Percentiles rank a stretch among this genome's conserved stretches.
phyloP scores from a whole-genome alignment of 2,113 vertebrate genomes.

The Spea multiplicata region DNA sequence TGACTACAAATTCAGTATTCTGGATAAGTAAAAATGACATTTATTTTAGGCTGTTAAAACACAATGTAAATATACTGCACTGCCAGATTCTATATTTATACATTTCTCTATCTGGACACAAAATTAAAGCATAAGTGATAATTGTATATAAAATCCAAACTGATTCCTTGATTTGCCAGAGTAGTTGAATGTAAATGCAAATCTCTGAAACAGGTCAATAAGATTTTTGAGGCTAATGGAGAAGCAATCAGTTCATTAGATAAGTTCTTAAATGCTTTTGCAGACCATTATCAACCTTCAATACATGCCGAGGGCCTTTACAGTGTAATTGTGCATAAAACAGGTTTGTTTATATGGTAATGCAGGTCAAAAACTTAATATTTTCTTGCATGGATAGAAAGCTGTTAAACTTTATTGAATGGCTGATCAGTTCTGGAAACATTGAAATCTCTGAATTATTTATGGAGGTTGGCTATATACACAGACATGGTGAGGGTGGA shows the following conservation, averaged over 20 bases:
- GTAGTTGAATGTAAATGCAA: slow-evolving; percentile 19
- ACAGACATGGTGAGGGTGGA: too few relatives aligned
- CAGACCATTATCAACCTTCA: not conserved
- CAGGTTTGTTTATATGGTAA: not conserved
- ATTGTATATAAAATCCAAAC: slow-evolving; percentile 7
- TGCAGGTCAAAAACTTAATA: not conserved
- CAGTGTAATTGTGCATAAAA: not conserved
- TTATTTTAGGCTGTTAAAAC: too few relatives aligned
- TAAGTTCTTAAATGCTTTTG: slow-evolving; percentile 10
- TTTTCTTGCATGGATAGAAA: slow-evolving; percentile 1
- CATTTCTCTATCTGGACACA: not conserved
- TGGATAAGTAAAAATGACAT: too few relatives aligned
- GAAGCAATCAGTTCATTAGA: slow-evolving; percentile 29
- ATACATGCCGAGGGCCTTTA: not conserved
- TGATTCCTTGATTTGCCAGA: not conserved
- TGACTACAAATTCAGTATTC: too few relatives aligned
- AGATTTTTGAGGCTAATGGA: slow-evolving; percentile 33
- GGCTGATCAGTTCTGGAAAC: too few relatives aligned
- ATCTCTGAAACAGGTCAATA: slow-evolving; percentile 28
- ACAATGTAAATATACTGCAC: too few relatives aligned
- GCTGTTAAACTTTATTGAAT: not conserved
- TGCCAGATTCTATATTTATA: too few relatives aligned
- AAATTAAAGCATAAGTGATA: slow-evolving; percentile 15
- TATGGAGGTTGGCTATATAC: too few relatives aligned
- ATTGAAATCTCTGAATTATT: too few relatives aligned